Conservation (phyloP, 2,888 invertebrate species). For the Choreutis nemorana region DNA sequence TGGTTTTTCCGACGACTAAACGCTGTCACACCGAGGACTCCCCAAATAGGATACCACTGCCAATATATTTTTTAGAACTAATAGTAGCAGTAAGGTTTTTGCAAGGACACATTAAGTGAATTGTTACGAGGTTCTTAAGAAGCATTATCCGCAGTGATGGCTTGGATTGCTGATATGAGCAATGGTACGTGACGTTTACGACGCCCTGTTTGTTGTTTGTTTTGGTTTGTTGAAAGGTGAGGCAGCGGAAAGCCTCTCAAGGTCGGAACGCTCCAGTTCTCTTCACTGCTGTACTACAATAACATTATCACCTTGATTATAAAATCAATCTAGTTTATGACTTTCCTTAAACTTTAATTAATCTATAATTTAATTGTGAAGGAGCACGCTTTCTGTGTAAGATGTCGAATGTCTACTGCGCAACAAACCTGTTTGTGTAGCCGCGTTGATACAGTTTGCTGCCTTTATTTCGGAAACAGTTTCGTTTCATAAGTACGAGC, state of each 20-base stretch:
- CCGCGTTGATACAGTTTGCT: constrained; percentile 16
- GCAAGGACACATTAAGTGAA: constrained; percentile 35
- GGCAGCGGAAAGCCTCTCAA: constrained; percentile 32
- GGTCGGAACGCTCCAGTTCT: constrained; percentile 37
- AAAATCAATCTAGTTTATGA: too few relatives aligned
- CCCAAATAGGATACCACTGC: constrained; percentile 46
- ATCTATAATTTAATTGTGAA: too few relatives aligned
- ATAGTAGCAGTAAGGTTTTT: constrained; percentile 42
- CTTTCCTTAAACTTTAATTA: too few relatives aligned
- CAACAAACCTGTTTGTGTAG: constrained; percentile 33
- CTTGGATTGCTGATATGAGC: constrained; percentile 50
- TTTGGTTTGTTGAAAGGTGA: constrained; percentile 27
- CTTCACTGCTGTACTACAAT: too few relatives aligned
- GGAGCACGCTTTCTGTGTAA: too few relatives aligned
- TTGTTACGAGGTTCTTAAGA: constrained; percentile 25
- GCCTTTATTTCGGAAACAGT: constrained; percentile 7
- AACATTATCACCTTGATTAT: too few relatives aligned
- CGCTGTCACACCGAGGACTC: constrained; percentile 45
- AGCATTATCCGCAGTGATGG: constrained; percentile 22
- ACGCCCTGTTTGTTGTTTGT: constrained; percentile 24
- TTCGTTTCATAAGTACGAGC: constrained; percentile 5
- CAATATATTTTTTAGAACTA: constrained; percentile 44
- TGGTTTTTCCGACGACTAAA: constrained; percentile 46
- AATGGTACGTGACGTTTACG: constrained; percentile 45
- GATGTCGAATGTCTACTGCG: too few relatives aligned